These are phyloP conservation scores for Brachirus orientalis DNA, from an alignment of 2,113 vertebrate species.

Conservation along the genomic window DNA sequence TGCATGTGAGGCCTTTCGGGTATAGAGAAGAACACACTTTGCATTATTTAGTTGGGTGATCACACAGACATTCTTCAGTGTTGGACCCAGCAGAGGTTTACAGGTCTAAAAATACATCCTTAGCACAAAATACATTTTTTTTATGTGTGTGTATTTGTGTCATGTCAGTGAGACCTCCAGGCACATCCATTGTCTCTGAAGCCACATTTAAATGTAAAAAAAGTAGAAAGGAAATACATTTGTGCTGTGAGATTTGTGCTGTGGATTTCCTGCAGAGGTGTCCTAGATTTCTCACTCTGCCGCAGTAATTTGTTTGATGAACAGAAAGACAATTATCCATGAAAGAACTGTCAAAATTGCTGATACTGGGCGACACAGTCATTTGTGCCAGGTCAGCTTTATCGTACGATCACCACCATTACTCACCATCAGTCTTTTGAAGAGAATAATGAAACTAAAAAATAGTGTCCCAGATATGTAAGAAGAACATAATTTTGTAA, in stretches of 20 bases:
- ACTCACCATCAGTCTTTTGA: slow-evolving; percentile 20
- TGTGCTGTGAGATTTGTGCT: slow-evolving; percentile 31
- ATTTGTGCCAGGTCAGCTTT: slow-evolving; percentile 61
- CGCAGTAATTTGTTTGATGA: slow-evolving; percentile 68
- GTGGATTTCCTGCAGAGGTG: slow-evolving; percentile 65
- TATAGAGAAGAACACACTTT: slow-evolving; percentile 66
- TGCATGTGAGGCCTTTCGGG: slow-evolving; percentile 62
- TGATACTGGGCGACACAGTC: slow-evolving; percentile 34
- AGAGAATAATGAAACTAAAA: slow-evolving; percentile 16
- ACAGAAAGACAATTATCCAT: slow-evolving; percentile 68
- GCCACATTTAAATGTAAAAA: slow-evolving; percentile 60
- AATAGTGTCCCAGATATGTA: slow-evolving; percentile 27
- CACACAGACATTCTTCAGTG: slow-evolving; percentile 76
- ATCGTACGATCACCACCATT: slow-evolving; percentile 22
- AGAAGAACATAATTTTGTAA: slow-evolving; percentile 17
- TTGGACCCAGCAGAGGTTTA: slow-evolving; percentile 57
- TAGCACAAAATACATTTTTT: slow-evolving; percentile 55
- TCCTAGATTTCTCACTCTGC: slow-evolving; percentile 59
- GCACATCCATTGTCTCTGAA: slow-evolving; percentile 63
- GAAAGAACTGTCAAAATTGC: slow-evolving; percentile 61
- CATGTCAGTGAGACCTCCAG: slow-evolving; percentile 73
- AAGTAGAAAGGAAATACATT: slow-evolving; percentile 56
- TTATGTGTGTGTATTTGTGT: slow-evolving; percentile 21
- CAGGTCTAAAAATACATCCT: slow-evolving; percentile 79
- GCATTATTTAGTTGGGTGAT: slow-evolving; percentile 83